Conservation (phyloP, 1,140 invertebrate species). For the Sminthurides bifidus region DNA sequence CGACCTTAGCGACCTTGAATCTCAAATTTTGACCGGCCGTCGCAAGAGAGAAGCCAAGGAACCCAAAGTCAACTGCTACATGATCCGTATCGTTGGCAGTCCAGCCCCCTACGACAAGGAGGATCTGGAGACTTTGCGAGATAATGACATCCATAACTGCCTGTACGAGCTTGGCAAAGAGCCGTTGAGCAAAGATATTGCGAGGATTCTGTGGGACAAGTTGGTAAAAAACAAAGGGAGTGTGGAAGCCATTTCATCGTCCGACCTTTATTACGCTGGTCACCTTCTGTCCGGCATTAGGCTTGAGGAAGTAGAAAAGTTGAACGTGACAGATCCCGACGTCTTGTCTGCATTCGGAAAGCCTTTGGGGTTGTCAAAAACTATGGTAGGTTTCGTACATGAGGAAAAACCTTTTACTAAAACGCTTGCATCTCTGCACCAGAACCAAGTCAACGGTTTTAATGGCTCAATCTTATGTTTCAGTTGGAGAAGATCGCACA, state of each 20-base stretch:
- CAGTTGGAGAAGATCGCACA: slow-evolving; percentile 25
- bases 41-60: neutral
- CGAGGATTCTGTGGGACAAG: slow-evolving; percentile 23
- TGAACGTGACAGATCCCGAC: slow-evolving; percentile 20
- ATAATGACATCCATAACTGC: slow-evolving; percentile 19
- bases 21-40: slow-evolving; percentile 18
- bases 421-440: neutral
- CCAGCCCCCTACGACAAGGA: slow-evolving; percentile 12
- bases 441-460: neutral
- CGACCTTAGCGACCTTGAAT: slow-evolving; percentile 26
- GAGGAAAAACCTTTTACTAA: neutral
- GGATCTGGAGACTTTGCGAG: slow-evolving; percentile 13
- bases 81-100: slow-evolving; percentile 20
- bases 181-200: slow-evolving; percentile 10
- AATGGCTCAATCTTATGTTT: neutral
- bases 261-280: slow-evolving; percentile 9
- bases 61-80: slow-evolving; percentile 12
- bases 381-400: slow-evolving; percentile 13
- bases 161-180: slow-evolving; percentile 27
- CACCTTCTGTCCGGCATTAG: slow-evolving; percentile 24
- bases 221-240: slow-evolving; percentile 5
- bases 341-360: slow-evolving; percentile 19
- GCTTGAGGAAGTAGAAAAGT: slow-evolving; percentile 11
- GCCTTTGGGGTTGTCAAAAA: slow-evolving; percentile 24
- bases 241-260: slow-evolving; percentile 7